Percentiles rank a stretch among this genome's conserved stretches.
Conservation (phyloP, 2,888 invertebrate species). For the Tuberolachnus salignus region DNA sequence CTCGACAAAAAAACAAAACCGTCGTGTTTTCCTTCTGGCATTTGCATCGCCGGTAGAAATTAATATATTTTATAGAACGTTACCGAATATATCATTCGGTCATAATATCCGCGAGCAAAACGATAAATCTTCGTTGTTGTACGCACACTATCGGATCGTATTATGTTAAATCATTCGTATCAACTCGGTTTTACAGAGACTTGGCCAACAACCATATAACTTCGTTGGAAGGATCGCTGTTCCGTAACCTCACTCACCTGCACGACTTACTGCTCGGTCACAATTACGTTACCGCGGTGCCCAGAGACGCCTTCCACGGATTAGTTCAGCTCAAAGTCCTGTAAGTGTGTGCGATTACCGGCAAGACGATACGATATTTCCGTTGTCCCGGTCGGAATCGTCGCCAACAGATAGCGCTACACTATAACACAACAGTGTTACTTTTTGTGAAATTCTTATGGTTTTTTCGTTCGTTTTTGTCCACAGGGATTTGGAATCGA, state of each 20-base stretch:
- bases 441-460: no score
- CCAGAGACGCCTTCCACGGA: constrained; percentile 79
- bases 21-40: no score
- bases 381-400: neutral
- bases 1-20: no score
- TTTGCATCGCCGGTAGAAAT: no score
- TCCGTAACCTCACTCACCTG: constrained; percentile 75
- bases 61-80: no score
- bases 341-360: neutral
- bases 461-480: neutral
- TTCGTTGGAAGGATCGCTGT: constrained; percentile 73
- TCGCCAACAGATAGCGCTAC: constrained; percentile 7
- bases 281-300: constrained; percentile 78
- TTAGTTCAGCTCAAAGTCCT: constrained; percentile 77
- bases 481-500: constrained; percentile 86
- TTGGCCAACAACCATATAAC: constrained; percentile 83
- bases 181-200: constrained; percentile 69
- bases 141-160: neutral
- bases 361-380: neutral
- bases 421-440: no score
- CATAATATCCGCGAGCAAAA: no score
- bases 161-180: neutral
- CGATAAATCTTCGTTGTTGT: neutral
- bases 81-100: no score
- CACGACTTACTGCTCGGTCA: constrained; percentile 84